Evolutionary conservation across 2,797 vertebrate genomes (phyloP).

Genomic region (Alexandromys oeconomus): DNA sequence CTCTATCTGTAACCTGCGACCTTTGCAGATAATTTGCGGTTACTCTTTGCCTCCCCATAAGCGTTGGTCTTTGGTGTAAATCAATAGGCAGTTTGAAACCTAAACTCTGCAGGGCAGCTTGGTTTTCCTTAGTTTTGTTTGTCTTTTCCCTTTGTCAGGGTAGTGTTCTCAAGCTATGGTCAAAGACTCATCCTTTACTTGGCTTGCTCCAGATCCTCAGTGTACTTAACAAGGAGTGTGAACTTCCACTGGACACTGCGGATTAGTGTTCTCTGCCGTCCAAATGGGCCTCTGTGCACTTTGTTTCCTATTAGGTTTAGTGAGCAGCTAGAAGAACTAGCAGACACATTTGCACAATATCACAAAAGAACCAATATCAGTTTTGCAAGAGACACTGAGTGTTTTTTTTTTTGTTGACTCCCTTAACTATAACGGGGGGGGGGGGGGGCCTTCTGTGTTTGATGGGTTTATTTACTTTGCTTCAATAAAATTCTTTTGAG

Average conservation of each 20-base stretch:
- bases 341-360: neutral
- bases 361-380: slow-evolving; percentile 18
- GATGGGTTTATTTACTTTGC: slow-evolving; percentile 49
- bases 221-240: slow-evolving; percentile 17
- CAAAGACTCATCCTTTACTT: slow-evolving; percentile 15
- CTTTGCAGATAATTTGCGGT: neutral
- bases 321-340: slow-evolving; percentile 60
- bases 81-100: neutral
- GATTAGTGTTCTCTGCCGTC: neutral
- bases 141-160: neutral
- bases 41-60: neutral
- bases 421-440: neutral
- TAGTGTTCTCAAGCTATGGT: neutral
- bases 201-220: neutral
- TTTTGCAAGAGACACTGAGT: neutral
- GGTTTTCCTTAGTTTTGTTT: neutral
- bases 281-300: slow-evolving; percentile 7
- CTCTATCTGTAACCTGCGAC: neutral
- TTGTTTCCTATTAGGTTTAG: slow-evolving; percentile 67
- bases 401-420: neutral
- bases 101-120: slow-evolving; percentile 2
- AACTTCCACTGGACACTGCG: slow-evolving; percentile 42
- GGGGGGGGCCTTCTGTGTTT: neutral
- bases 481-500: slow-evolving; percentile 51
- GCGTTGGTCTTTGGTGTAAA: slow-evolving; percentile 37